phyloP scores from a whole-genome alignment of 2,888 invertebrate species.

The Protophormia terraenovae region DNA sequence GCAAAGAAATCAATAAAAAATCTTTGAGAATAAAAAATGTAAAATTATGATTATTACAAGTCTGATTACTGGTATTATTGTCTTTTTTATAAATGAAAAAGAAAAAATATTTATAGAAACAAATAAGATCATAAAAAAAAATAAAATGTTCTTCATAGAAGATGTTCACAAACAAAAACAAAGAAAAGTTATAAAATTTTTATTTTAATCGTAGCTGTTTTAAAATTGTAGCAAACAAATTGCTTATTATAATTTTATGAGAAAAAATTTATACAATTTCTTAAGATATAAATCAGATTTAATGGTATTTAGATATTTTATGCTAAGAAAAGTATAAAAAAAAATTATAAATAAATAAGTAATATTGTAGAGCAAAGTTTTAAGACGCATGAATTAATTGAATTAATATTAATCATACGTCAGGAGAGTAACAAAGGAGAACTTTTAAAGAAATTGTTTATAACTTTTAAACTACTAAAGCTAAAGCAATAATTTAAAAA shows the following conservation, averaged over 20 bases:
- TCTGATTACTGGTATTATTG: not conserved
- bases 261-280: not conserved
- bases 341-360: too few relatives aligned
- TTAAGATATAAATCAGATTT: not conserved
- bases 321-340: too few relatives aligned
- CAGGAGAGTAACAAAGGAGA: too few relatives aligned
- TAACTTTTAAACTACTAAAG: too few relatives aligned
- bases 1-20: slow-evolving; percentile 7
- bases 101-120: not conserved
- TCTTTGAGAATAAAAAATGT: not conserved
- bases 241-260: slow-evolving; percentile 1
- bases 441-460: too few relatives aligned
- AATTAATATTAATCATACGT: too few relatives aligned
- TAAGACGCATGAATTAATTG: too few relatives aligned
- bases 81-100: not conserved
- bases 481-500: too few relatives aligned
- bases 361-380: too few relatives aligned
- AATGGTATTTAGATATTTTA: not conserved
- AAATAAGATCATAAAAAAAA: not conserved
- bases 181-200: not conserved
- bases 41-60: slow-evolving; percentile 22
- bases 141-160: not conserved
- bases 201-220: not conserved
- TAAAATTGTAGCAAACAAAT: not conserved
- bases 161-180: too few relatives aligned